Evolutionary conservation across 1,140 invertebrate species (phyloP).

Genomic region (Camponotus floridanus): DNA sequence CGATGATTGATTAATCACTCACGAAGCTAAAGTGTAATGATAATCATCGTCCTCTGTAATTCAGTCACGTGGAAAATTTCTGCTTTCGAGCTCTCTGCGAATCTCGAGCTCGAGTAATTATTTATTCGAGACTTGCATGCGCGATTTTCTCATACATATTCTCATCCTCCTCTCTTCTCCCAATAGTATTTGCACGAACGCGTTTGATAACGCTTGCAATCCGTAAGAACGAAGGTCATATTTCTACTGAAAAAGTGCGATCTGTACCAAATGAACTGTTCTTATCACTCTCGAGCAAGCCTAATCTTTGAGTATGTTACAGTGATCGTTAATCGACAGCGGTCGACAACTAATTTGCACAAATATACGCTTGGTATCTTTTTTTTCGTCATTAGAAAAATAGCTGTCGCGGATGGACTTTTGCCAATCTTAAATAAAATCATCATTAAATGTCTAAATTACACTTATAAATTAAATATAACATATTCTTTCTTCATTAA

Average conservation of each 20-base stretch:
- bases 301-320: conserved; percentile 40
- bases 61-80: background rate
- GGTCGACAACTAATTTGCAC: background rate
- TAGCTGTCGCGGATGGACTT: background rate
- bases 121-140: background rate
- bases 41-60: background rate
- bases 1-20: conserved; percentile 10
- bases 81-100: background rate
- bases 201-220: conserved; percentile 37
- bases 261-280: conserved; percentile 27
- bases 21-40: background rate
- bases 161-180: background rate
- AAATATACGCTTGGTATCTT: background rate
- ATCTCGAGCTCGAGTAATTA: background rate
- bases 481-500: background rate
- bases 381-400: background rate
- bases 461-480: conserved; percentile 4
- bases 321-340: conserved; percentile 32
- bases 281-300: conserved; percentile 48
- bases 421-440: background rate
- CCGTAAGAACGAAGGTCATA: conserved; percentile 43
- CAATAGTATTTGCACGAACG: conserved; percentile 35
- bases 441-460: background rate
- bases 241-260: conserved; percentile 41
- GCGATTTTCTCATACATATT: background rate